phyloP scores from a whole-genome alignment of 1,140 invertebrate species.

The Sinella curviseta region DNA sequence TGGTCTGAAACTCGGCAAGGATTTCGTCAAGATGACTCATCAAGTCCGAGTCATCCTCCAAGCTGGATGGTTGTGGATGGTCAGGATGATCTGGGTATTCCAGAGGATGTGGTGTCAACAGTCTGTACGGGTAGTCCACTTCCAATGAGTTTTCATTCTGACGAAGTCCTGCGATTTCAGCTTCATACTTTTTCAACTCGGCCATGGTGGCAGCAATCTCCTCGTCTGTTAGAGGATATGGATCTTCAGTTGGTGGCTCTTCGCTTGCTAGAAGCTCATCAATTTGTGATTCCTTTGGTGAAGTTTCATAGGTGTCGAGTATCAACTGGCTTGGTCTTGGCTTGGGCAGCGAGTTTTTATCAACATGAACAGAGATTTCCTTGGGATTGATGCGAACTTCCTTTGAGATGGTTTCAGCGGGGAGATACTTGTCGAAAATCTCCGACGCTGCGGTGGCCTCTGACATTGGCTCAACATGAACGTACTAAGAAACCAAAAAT shows the following conservation, averaged over 20 bases:
- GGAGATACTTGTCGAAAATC: neutral
- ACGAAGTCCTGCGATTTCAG: neutral
- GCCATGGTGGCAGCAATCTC: conserved; percentile 43
- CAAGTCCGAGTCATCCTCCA: conserved; percentile 18
- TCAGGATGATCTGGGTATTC: conserved; percentile 42
- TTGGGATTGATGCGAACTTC: conserved; percentile 17
- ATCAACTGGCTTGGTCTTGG: conserved; percentile 61
- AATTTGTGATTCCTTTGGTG: neutral
- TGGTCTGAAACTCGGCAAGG: neutral
- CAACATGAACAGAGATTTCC: conserved; percentile 29
- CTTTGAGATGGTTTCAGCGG: neutral
- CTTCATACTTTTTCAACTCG: conserved; percentile 46
- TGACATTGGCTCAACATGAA: conserved; percentile 29
- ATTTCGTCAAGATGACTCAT: neutral
- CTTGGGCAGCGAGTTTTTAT: conserved; percentile 68
- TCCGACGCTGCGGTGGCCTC: neutral
- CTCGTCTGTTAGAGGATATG: conserved; percentile 34
- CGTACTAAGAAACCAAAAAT: no score
- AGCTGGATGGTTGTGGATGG: neutral
- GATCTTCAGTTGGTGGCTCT: conserved; percentile 26
- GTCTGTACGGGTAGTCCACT: conserved; percentile 28
- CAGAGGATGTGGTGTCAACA: conserved; percentile 42
- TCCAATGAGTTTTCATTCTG: conserved; percentile 46
- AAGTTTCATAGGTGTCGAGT: neutral
- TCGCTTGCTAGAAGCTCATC: neutral